Evolutionary conservation across 1,140 invertebrate genomes (phyloP).

Genomic region (Neotoxoptera formosana): DNA sequence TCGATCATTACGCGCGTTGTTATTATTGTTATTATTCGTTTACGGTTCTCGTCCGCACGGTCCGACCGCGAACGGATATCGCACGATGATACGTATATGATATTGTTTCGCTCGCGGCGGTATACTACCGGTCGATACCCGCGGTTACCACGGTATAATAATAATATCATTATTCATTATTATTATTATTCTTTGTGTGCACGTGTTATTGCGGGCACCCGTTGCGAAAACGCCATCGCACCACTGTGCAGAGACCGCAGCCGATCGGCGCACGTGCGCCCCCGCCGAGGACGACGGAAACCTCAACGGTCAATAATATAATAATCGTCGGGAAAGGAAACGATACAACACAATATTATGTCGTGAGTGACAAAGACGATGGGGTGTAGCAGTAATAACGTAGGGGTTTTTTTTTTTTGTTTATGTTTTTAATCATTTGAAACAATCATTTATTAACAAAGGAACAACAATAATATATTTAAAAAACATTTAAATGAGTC

Average conservation of each 20-base stretch:
- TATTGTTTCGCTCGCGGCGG: neutral
- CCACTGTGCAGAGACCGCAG: too few species aligned
- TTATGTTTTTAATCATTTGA: conserved; percentile 52
- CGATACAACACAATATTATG: neutral
- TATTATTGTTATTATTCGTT: neutral
- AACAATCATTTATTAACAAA: conserved; percentile 57
- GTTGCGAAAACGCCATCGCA: conserved; percentile 28
- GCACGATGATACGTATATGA: neutral
- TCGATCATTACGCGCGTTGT: too few species aligned
- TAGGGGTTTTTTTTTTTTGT: neutral
- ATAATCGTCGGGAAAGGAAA: neutral
- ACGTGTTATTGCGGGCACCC: neutral
- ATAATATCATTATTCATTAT: neutral
- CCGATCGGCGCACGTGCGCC: neutral
- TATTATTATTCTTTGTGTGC: neutral
- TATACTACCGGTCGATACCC: too few species aligned
- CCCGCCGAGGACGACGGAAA: neutral
- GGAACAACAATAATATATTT: conserved; percentile 57
- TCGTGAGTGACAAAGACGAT: neutral
- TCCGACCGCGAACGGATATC: neutral
- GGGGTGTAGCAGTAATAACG: neutral
- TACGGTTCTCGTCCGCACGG: neutral
- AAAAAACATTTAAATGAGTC: conserved; percentile 55
- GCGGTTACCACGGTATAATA: neutral
- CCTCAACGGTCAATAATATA: neutral